Percentiles rank a stretch among this genome's conserved stretches.
Conservation (phyloP, 1,140 invertebrate species). For the Drosophila mojavensis region DNA sequence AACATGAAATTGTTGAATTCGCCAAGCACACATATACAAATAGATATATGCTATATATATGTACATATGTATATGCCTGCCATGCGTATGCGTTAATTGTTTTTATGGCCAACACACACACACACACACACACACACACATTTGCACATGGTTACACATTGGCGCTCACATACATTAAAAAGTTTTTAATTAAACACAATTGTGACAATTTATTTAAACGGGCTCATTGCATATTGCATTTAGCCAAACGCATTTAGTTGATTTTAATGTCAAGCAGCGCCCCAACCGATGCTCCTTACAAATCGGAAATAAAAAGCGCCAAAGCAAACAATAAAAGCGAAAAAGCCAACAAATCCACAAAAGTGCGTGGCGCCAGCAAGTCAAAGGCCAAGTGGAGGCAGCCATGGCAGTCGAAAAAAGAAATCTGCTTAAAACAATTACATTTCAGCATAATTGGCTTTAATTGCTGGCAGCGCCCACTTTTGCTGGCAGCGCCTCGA, state of each 20-base stretch:
- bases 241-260: slow-evolving; percentile 35
- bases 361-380: slow-evolving; percentile 34
- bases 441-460: slow-evolving; percentile 83
- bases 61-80: slow-evolving; percentile 13
- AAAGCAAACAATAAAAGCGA: slow-evolving; percentile 3
- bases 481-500: slow-evolving; percentile 57
- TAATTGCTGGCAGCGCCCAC: slow-evolving; percentile 71
- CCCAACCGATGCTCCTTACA: background rate
- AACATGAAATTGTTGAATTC: slow-evolving; percentile 71
- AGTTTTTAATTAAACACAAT: slow-evolving; percentile 78
- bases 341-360: slow-evolving; percentile 28
- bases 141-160: slow-evolving; percentile 3
- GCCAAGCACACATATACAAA: slow-evolving; percentile 33
- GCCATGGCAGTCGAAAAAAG: slow-evolving; percentile 35
- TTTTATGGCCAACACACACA: slow-evolving; percentile 56
- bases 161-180: slow-evolving; percentile 46
- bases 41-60: slow-evolving; percentile 11
- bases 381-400: slow-evolving; percentile 18
- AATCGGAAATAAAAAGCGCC: background rate
- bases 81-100: slow-evolving; percentile 74
- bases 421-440: slow-evolving; percentile 84
- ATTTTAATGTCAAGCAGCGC: slow-evolving; percentile 53
- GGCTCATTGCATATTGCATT: slow-evolving; percentile 56
- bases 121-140: slow-evolving; percentile 3
- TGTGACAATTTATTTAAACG: slow-evolving; percentile 81